These are phyloP conservation scores for Myrmecophaga tridactyla DNA, from an alignment of 2,113 vertebrate species.

Conservation along the genomic window DNA sequence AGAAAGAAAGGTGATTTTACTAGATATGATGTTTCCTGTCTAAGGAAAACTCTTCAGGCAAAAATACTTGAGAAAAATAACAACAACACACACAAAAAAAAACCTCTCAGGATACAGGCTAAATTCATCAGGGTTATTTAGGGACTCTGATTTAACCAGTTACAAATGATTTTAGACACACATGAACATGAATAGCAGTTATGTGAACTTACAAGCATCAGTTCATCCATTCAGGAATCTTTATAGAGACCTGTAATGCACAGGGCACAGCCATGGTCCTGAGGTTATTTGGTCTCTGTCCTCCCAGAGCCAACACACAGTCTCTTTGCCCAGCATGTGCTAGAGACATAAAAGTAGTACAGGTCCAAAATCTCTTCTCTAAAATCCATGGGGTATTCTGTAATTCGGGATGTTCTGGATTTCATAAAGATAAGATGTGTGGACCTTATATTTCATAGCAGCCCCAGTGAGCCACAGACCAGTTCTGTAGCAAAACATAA, in stretches of 20 bases:
- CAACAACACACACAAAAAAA: not conserved
- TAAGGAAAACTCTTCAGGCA: not conserved
- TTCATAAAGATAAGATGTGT: not conserved
- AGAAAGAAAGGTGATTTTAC: not conserved
- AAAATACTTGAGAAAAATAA: not conserved
- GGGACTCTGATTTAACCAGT: not conserved
- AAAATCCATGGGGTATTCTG: not conserved
- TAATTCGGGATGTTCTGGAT: not conserved
- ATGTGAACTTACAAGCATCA: not conserved
- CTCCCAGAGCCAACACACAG: not conserved
- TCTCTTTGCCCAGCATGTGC: not conserved
- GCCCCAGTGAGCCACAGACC: too few relatives aligned
- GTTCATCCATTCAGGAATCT: too few relatives aligned
- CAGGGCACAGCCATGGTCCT: not conserved
- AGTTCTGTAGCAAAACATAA: not conserved
- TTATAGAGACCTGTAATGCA: not conserved
- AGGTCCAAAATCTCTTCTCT: not conserved
- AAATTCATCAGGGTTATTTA: too few relatives aligned
- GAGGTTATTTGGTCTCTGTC: not conserved
- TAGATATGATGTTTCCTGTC: too few relatives aligned
- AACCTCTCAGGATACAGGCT: not conserved
- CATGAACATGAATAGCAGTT: not conserved
- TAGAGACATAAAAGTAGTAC: not conserved
- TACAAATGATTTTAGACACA: not conserved
- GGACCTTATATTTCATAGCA: not conserved